Evolutionary conservation across 2,888 invertebrate species (phyloP), one percentile per base, ranked within the genome.

Genomic region (Myathropa florea): DNA sequence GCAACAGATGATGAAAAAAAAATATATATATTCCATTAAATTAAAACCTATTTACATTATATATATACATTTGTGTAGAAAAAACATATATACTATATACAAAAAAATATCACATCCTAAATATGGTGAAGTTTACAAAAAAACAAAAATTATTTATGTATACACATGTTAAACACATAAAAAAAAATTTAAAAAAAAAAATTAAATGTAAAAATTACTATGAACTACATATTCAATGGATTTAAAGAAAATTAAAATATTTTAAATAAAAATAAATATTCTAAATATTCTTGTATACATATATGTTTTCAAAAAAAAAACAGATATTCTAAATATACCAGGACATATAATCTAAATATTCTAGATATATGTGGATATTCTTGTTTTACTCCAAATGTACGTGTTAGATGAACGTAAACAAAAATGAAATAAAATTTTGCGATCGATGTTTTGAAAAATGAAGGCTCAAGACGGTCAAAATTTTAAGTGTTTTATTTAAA

Each of bases 241-340:
- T 67, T 75, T 65, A 28, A 65, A 75, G 67, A 76, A 14, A 64
- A n/a, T 33, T 12, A 33, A 28, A 26, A 33, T 53, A 60, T 53
- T n/a, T n/a, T n/a, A 6, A 10, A 33, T 53, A 39, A 61, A 72
- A 60, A 53, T 68, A 33, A 1, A 67, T 67, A 68, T 68, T 67
- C 76, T 67, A 75, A 75, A 75, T 60, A 76, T 76, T 55, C 57
- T 59, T 26, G 55, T 36, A 33, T 10, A 65, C 28, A 24, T 36
- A 28, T 61, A 46, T 61, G 28, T 63, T 28, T n/a, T 18, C 21
- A 26, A 24, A 9, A 53, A 53, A 53, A 61, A 61, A 63, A 14
- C 14, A 39, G 39, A 39, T 14, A 39, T 39, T 39, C 39, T 39
- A 39, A n/a, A n/a, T 39, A 39, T 39, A 39, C 39, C n/a, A n/a